A percentile compares a stretch with the other conserved stretches of the same genome.
These are phyloP conservation scores for Cerastis leucographa DNA, from an alignment of 2,888 invertebrate genomes.

Conservation along the genomic window DNA sequence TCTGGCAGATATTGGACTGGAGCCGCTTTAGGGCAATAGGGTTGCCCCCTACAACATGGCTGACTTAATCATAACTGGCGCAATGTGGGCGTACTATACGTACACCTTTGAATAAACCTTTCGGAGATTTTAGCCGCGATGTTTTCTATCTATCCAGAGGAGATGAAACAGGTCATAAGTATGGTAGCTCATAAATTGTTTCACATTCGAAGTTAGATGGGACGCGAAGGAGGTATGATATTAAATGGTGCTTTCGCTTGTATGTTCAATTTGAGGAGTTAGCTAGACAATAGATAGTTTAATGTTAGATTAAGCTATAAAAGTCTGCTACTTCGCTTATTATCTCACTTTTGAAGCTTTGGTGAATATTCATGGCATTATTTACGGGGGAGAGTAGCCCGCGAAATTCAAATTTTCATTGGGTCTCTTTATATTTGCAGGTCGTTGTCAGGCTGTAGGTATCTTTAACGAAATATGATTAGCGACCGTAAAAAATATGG, in stretches of 20 bases:
- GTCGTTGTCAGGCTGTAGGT: no score
- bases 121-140: background rate
- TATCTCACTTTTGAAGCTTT: constrained; percentile 8
- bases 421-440: no score
- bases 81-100: background rate
- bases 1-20: background rate
- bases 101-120: background rate
- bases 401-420: no score
- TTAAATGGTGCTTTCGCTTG: constrained; percentile 69
- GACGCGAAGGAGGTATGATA: constrained; percentile 38
- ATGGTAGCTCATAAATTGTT: background rate
- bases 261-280: constrained; percentile 49
- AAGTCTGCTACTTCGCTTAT: constrained; percentile 29
- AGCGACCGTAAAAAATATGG: no score
- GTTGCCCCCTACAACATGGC: background rate
- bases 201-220: constrained; percentile 8
- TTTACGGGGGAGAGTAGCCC: background rate
- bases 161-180: background rate
- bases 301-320: constrained; percentile 40
- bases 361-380: constrained; percentile 20
- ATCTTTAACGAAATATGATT: no score
- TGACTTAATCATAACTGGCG: no score
- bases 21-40: background rate
- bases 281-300: constrained; percentile 48
- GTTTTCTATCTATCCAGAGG: background rate